Conservation (phyloP, 2,888 invertebrate genomes). For the Caenorhabditis panamensis region DNA sequence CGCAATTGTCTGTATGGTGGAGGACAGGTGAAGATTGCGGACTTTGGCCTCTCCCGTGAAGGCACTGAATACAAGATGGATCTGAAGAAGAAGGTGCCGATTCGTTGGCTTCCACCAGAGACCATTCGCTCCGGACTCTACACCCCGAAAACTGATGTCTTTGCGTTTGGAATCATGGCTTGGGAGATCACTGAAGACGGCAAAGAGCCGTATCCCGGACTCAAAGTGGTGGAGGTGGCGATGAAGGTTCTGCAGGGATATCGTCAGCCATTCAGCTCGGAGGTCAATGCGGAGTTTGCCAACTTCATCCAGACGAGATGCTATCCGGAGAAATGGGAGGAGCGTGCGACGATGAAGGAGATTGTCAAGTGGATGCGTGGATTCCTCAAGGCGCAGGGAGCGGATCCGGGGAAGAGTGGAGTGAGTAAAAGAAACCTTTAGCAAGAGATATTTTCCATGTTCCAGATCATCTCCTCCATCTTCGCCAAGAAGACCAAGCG, state of each 20-base stretch:
- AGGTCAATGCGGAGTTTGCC: constrained; percentile 38
- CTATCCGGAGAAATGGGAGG: constrained; percentile 23
- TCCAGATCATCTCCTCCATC: neutral
- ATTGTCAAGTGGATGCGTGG: constrained; percentile 25
- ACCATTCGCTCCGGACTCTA: constrained; percentile 58
- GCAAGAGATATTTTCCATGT: too few relatives aligned
- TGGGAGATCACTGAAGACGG: constrained; percentile 71
- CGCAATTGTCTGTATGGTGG: constrained; percentile 68
- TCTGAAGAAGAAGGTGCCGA: constrained; percentile 64
- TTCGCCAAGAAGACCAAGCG: neutral
- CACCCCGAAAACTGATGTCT: constrained; percentile 69
- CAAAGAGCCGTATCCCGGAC: constrained; percentile 72
- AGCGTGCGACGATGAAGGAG: constrained; percentile 27
- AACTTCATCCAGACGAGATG: constrained; percentile 28
- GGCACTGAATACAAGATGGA: constrained; percentile 68
- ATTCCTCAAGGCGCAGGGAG: neutral
- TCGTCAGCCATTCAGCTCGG: constrained; percentile 43
- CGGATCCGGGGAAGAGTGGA: neutral
- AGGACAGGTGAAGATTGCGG: constrained; percentile 68
- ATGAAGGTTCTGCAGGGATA: constrained; percentile 42
- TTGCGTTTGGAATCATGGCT: constrained; percentile 67
- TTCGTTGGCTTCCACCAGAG: constrained; percentile 70
- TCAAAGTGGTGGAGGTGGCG: constrained; percentile 69
- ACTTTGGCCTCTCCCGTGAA: constrained; percentile 67
- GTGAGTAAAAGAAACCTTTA: neutral